phyloP scores from a whole-genome alignment of 2,888 invertebrate genomes.

The Cantharis rustica region DNA sequence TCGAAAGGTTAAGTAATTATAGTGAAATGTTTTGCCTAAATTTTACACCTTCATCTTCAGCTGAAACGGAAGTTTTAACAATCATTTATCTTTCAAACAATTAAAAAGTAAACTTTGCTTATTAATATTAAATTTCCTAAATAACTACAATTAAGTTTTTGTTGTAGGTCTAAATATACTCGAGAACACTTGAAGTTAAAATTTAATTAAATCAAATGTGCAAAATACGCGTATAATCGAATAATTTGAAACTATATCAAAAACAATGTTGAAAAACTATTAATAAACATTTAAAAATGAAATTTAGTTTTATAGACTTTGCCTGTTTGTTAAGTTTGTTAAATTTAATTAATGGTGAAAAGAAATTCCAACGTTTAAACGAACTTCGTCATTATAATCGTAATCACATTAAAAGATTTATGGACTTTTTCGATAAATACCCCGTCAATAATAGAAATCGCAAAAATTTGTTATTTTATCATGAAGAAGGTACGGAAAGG shows the following conservation, averaged over 20 bases:
- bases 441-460: constrained; percentile 1
- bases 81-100: not conserved
- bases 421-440: not conserved
- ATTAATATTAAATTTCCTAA: not conserved
- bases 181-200: not conserved
- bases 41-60: not conserved
- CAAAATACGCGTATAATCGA: not conserved
- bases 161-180: not conserved
- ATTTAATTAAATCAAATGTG: not conserved
- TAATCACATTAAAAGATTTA: not conserved
- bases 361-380: not conserved
- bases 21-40: not conserved
- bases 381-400: not conserved
- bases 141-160: not conserved
- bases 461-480: constrained; percentile 14
- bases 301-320: not conserved
- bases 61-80: not conserved
- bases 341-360: not conserved
- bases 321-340: not conserved
- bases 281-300: constrained; percentile 1
- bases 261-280: not conserved
- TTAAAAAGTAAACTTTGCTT: not conserved
- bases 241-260: not conserved
- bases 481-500: constrained; percentile 11
- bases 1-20: not conserved